These are phyloP conservation scores for Caenorhabditis panamensis DNA, from an alignment of 2,888 invertebrate species.

Conservation along the genomic window DNA sequence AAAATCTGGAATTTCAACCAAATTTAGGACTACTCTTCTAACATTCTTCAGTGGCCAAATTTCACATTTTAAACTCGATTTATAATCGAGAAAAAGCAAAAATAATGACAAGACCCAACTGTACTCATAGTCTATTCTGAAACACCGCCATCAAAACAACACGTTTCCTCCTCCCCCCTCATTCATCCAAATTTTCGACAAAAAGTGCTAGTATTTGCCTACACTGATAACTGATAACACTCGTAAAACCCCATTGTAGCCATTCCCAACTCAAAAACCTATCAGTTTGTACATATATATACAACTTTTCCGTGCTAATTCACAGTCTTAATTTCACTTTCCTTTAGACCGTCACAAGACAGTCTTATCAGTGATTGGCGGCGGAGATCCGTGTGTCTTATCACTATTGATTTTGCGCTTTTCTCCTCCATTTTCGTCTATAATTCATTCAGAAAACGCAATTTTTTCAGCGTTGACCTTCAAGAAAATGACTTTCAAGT, in stretches of 20 bases:
- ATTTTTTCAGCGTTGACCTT: not conserved
- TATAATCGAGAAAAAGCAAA: too few relatives aligned
- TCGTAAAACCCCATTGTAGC: not conserved
- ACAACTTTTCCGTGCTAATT: not conserved
- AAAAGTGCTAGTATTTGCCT: not conserved
- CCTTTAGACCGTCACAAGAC: not conserved
- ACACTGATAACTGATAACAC: conserved; percentile 1
- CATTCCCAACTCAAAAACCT: not conserved
- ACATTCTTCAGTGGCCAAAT: too few relatives aligned
- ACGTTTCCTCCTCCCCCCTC: not conserved
- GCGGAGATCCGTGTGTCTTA: conserved; percentile 39
- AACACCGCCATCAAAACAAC: not conserved
- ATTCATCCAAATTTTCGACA: not conserved
- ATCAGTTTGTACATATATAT: not conserved
- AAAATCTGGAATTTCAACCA: too few relatives aligned
- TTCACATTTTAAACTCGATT: too few relatives aligned
- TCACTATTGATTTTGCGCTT: conserved; percentile 32
- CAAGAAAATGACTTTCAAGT: conserved; percentile 85
- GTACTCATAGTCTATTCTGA: too few relatives aligned
- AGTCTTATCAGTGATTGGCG: conserved; percentile 22
- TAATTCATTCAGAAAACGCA: too few relatives aligned
- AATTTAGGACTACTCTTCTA: too few relatives aligned
- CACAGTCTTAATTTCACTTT: too few relatives aligned
- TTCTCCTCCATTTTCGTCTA: not conserved
- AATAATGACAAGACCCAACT: too few relatives aligned